Evolutionary conservation across 1,140 invertebrate genomes (phyloP).

Genomic region (Frieseomelitta varia): DNA sequence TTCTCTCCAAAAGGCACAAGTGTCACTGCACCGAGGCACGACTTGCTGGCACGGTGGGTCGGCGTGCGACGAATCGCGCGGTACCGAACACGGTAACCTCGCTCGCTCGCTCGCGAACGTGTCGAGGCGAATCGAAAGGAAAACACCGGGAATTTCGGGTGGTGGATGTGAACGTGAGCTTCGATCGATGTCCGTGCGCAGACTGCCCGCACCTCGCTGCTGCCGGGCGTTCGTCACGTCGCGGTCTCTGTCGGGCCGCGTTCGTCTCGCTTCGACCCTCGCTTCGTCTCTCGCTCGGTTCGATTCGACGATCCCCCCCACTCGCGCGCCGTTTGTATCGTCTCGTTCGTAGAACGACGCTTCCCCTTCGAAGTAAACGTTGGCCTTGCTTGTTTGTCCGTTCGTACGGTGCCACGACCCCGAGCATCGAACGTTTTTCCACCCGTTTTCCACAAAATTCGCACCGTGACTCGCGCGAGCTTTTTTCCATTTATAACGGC

Average conservation of each 20-base stretch:
- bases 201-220: slow-evolving; percentile 72
- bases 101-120: slow-evolving; percentile 5
- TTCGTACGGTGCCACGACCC: neutral
- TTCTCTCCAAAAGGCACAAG: slow-evolving; percentile 51
- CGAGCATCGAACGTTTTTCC: slow-evolving; percentile 13
- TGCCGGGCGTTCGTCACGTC: slow-evolving; percentile 66
- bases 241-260: slow-evolving; percentile 38
- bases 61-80: slow-evolving; percentile 26
- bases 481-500: slow-evolving; percentile 2
- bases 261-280: slow-evolving; percentile 46
- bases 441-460: slow-evolving; percentile 27
- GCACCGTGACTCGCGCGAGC: neutral
- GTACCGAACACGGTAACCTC: neutral
- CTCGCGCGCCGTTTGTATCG: slow-evolving; percentile 43
- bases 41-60: slow-evolving; percentile 1
- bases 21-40: slow-evolving; percentile 60
- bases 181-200: slow-evolving; percentile 80
- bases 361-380: slow-evolving; percentile 43
- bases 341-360: slow-evolving; percentile 41
- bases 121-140: slow-evolving; percentile 51
- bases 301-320: slow-evolving; percentile 30
- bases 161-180: slow-evolving; percentile 65
- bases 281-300: slow-evolving; percentile 52
- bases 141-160: slow-evolving; percentile 69
- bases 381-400: no score